Conservation (phyloP, 2,888 invertebrate genomes). For the Limnephilus lunatus region DNA sequence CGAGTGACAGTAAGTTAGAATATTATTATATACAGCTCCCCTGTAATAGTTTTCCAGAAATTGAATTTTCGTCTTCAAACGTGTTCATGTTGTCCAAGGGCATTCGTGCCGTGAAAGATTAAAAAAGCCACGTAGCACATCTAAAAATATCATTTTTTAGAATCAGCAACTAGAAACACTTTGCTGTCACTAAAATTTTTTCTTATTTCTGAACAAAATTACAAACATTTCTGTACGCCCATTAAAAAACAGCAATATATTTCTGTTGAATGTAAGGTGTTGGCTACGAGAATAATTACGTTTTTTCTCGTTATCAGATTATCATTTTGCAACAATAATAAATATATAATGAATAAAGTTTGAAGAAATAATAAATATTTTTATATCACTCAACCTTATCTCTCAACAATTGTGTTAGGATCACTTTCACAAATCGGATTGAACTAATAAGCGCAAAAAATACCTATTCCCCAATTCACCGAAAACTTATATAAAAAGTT, state of each 20-base stretch:
- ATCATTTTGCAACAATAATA: neutral
- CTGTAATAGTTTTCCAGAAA: neutral
- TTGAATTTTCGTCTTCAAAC: neutral
- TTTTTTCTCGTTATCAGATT: neutral
- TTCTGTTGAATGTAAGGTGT: neutral
- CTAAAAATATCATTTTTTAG: neutral
- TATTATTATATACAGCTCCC: neutral
- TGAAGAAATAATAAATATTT: neutral
- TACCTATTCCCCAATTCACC: neutral
- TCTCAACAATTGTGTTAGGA: neutral
- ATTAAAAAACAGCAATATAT: neutral
- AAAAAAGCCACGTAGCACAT: neutral
- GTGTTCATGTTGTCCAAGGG: neutral
- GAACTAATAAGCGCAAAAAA: neutral
- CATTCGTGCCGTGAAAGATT: neutral
- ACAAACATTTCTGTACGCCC: neutral
- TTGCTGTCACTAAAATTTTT: neutral
- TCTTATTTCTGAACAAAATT: neutral
- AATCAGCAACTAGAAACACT: neutral
- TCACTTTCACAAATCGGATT: neutral
- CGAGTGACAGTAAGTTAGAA: neutral
- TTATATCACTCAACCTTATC: neutral
- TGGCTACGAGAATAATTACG: neutral
- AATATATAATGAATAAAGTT: too few relatives aligned
- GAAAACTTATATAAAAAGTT: neutral